Base-by-base conservation (phyloP, 2,888 invertebrate genomes). In the Leptogaster cylindrica region DNA sequence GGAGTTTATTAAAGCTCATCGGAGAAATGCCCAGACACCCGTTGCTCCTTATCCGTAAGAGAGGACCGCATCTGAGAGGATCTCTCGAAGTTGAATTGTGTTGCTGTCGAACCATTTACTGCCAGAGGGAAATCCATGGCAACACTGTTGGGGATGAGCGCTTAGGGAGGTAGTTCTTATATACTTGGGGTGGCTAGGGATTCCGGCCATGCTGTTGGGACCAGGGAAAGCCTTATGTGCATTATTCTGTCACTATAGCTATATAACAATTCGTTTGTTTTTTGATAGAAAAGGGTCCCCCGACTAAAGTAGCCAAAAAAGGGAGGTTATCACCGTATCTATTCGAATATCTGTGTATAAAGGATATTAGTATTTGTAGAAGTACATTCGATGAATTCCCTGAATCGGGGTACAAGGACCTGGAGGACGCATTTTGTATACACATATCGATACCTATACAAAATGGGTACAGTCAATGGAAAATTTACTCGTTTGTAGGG, bases 181-280 rank as follows among this genome's bases (percentile, higher is more conserved):
- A 16, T 41, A 39, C 50, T 51, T 65, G 70, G 71, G 73, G 79
- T 78, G 78, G 80, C 80, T 80, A 77, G 80, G 80, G 80, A 80
- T 76, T 79, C 77, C 74, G 75, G 77, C 77, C 80, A 80, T 78
- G 80, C 80, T 79, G 78, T 73, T 80, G 80, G 80, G 80, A 80
- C 77, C 76, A 76, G 76, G 79, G 77, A 77, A 78, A 76, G 75
- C 76, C 77, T 75, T 77, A 63, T 67, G 27, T 28, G 48, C 27
- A 52, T 52, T 52, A 16, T 31, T 6, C 14, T 2, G 18, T 28
- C 51, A 18, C 28, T 41, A 18, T 61, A 61, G 61, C 20, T 58
- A 58, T 41, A 23, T 27, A 16, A 12, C 16, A 61, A 61, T 61
- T 44, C 44, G 61, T 61, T 61, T 61, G 61, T 61, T 61, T 61